Evolutionary conservation across 2,113 vertebrate species (phyloP).

Genomic region (Salvator merianae): DNA sequence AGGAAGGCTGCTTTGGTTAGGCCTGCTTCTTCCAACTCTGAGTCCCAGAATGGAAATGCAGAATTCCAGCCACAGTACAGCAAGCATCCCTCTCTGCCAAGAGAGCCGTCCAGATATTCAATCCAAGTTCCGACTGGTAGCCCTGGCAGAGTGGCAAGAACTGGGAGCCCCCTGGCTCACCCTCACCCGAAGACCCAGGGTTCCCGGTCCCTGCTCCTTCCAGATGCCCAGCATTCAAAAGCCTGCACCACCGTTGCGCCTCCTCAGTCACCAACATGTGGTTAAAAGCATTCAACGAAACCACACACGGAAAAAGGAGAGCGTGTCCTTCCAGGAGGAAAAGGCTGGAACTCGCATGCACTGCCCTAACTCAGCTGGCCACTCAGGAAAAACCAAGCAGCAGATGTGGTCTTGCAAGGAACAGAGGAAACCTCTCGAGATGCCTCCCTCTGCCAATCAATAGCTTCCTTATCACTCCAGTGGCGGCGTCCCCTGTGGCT

Average conservation of each 20-base stretch:
- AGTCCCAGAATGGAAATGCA: too few species aligned
- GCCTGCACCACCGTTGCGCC: background rate
- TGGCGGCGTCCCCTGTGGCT: background rate
- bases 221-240: too few species aligned
- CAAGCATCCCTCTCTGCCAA: too few species aligned
- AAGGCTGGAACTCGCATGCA: conserved; percentile 52
- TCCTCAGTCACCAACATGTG: fast-evolving
- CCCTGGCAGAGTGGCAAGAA: background rate
- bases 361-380: conserved; percentile 50
- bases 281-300: fast-evolving
- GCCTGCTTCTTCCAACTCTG: background rate
- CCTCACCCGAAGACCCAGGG: background rate
- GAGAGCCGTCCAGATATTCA: background rate
- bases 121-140: background rate
- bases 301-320: background rate
- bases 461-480: background rate
- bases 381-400: background rate
- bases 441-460: conserved; percentile 10
- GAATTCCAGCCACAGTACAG: too few species aligned
- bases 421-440: background rate
- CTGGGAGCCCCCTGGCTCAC: background rate
- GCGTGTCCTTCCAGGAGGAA: background rate
- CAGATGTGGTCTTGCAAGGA: background rate
- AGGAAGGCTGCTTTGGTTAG: background rate
- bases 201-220: background rate